Evolutionary conservation across 92 coral and sea anemone genomes (phyloP).

Genomic region (Bergia sp.): DNA sequence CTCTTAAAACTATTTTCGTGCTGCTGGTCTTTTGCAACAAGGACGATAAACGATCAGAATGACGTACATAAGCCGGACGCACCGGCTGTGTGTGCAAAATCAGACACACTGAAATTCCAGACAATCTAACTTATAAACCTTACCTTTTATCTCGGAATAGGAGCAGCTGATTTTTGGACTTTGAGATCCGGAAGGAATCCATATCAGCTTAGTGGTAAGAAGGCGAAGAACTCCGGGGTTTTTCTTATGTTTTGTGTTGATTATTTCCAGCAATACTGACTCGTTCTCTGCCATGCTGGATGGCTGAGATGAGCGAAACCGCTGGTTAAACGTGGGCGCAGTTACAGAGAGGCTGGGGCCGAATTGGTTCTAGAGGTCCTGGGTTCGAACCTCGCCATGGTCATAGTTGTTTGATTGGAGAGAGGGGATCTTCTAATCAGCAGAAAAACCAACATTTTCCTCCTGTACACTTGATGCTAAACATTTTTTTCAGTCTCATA

Average conservation of each 20-base stretch:
- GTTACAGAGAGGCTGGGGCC: background rate
- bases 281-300: slow-evolving; percentile 94
- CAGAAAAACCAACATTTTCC: too few species aligned
- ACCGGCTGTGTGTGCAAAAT: background rate
- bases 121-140: background rate
- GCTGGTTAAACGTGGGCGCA: slow-evolving; percentile 36
- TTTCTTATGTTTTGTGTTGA: slow-evolving; percentile 92
- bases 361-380: background rate
- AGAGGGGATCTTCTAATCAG: too few species aligned
- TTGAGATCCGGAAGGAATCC: slow-evolving; percentile 83
- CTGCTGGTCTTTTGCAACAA: too few species aligned
- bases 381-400: too few species aligned
- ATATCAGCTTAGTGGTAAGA: slow-evolving; percentile 77
- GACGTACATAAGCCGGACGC: background rate
- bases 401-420: too few species aligned
- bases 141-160: slow-evolving; percentile 99
- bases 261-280: slow-evolving; percentile 74
- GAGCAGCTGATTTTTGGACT: slow-evolving; percentile 73
- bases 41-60: too few species aligned
- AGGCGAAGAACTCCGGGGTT: slow-evolving; percentile 78
- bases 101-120: too few species aligned
- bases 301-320: slow-evolving; percentile 43
- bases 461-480: too few species aligned
- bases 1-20: too few species aligned
- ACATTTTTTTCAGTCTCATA: too few species aligned